phyloP scores from a whole-genome alignment of 2,888 invertebrate species.

The Drosophila nigritarsus region DNA sequence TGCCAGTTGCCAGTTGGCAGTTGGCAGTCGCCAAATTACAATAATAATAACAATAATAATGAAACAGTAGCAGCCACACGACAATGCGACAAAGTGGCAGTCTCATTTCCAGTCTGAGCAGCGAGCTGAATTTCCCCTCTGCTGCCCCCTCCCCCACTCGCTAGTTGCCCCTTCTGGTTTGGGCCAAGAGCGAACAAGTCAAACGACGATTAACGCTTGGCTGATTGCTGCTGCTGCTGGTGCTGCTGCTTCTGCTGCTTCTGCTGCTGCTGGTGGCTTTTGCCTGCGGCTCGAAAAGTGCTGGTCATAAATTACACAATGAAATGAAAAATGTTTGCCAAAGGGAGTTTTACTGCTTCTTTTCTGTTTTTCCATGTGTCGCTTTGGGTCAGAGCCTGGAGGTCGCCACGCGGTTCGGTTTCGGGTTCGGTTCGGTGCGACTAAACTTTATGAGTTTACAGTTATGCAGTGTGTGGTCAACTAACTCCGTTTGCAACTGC shows the following conservation, averaged over 20 bases:
- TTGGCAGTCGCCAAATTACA: constrained; percentile 70
- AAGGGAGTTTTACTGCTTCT: constrained; percentile 11
- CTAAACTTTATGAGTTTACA: constrained; percentile 37
- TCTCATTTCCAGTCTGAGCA: constrained; percentile 38
- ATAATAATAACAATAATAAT: constrained; percentile 71
- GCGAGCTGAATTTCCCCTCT: neutral
- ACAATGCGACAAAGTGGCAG: constrained; percentile 81
- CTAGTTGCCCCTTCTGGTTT: constrained; percentile 35
- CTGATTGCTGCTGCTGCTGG: constrained; percentile 71
- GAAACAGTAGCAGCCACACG: constrained; percentile 75
- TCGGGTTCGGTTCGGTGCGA: constrained; percentile 28
- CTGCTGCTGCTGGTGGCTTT: constrained; percentile 4
- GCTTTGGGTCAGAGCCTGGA: constrained; percentile 26
- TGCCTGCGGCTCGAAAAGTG: constrained; percentile 61
- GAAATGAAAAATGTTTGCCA: constrained; percentile 67
- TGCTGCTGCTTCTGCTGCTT: constrained; percentile 42
- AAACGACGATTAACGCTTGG: constrained; percentile 82
- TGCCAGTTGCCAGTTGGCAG: constrained; percentile 33
- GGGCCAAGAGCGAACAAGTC: constrained; percentile 69
- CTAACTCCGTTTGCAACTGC: constrained; percentile 32
- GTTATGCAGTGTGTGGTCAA: constrained; percentile 48
- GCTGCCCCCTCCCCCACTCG: neutral
- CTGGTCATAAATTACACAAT: constrained; percentile 78
- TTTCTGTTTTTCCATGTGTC: neutral
- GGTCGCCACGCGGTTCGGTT: constrained; percentile 23